Conservation (phyloP, 2,888 invertebrate species). For the Caenorhabditis sp. region DNA sequence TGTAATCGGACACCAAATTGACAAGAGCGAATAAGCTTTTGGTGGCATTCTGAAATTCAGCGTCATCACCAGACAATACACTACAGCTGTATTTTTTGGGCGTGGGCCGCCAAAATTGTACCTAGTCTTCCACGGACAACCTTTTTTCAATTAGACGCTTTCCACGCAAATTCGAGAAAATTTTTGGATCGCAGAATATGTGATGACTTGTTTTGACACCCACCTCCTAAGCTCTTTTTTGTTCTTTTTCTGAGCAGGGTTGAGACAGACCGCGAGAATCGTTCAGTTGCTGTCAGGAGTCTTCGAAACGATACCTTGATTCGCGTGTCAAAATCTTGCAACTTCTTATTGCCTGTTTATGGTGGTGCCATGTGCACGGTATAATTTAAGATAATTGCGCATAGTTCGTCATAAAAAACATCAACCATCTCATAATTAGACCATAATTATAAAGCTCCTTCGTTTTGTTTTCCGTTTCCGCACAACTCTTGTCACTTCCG, state of each 20-base stretch:
- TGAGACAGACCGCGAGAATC: background rate
- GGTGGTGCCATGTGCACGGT: background rate
- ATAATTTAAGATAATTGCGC: background rate
- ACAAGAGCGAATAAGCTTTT: background rate
- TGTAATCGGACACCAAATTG: constrained; percentile 7
- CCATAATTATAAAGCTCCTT: background rate
- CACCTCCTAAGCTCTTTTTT: background rate
- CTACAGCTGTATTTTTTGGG: background rate
- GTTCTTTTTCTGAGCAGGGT: constrained; percentile 1
- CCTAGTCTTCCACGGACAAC: background rate
- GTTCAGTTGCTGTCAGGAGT: background rate
- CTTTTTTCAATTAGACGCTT: background rate
- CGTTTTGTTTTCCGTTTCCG: background rate
- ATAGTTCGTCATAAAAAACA: background rate
- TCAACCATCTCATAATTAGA: background rate
- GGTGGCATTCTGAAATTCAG: background rate
- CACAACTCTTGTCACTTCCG: constrained; percentile 13
- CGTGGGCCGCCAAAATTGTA: background rate
- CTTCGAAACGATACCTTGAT: background rate
- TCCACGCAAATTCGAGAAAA: background rate
- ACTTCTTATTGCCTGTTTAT: background rate
- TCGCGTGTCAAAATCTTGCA: background rate
- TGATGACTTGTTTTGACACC: constrained; percentile 9
- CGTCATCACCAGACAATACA: background rate
- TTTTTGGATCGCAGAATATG: constrained; percentile 2